Conservation (phyloP, 2,888 invertebrate genomes). For the Plebejus melissa region DNA sequence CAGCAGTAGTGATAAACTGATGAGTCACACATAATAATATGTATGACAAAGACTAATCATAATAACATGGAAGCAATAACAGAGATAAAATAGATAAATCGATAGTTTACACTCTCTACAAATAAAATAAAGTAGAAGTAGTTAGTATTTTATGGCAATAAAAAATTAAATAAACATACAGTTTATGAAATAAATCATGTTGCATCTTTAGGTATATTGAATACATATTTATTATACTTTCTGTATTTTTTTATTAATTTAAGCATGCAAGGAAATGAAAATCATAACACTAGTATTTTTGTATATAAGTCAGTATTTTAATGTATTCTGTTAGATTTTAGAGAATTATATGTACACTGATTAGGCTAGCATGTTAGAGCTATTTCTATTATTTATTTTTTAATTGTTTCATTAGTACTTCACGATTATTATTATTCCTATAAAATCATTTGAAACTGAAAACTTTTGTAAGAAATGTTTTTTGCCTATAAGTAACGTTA, state of each 20-base stretch:
- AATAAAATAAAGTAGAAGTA: neutral
- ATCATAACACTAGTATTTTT: neutral
- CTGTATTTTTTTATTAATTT: neutral
- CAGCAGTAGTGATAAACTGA: neutral
- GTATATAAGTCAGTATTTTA: neutral
- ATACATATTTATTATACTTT: neutral
- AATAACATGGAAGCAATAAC: neutral
- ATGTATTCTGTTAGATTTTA: neutral
- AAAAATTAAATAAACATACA: neutral
- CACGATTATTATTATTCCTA: neutral
- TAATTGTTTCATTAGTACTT: neutral
- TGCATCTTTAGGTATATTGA: neutral
- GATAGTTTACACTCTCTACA: neutral
- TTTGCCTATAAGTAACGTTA: neutral
- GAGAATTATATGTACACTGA: neutral
- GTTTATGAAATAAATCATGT: neutral
- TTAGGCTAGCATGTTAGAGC: neutral
- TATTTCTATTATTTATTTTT: neutral
- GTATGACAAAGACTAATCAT: neutral
- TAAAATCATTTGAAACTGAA: neutral
- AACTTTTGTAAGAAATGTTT: neutral
- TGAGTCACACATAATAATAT: neutral
- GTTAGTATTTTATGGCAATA: neutral
- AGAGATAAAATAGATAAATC: neutral
- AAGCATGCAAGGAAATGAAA: neutral